phyloP scores from a whole-genome alignment of 2,797 vertebrate species.

The Yasuhikotakia modesta region DNA sequence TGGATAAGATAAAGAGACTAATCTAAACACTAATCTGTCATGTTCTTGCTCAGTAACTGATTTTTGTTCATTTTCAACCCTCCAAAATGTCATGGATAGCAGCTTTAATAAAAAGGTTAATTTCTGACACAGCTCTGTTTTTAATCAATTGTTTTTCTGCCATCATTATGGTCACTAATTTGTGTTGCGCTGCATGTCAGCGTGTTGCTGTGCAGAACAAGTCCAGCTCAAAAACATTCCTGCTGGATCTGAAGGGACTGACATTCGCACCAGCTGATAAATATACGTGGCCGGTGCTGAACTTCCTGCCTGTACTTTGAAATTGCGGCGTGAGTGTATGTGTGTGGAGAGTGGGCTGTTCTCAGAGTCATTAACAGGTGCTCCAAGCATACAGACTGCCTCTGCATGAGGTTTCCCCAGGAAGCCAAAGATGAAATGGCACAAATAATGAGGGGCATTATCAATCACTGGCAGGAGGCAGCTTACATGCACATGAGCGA shows the following conservation, averaged over 20 bases:
- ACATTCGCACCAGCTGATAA: conserved; percentile 25
- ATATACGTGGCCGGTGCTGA: conserved; percentile 15
- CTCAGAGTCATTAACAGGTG: conserved; percentile 62
- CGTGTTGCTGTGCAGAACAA: neutral
- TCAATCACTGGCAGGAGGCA: conserved; percentile 68
- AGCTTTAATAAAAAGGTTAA: neutral
- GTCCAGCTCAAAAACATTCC: neutral
- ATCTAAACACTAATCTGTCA: too few relatives aligned
- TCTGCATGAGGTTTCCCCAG: conserved; percentile 64
- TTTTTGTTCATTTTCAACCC: too few relatives aligned
- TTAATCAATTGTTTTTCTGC: neutral
- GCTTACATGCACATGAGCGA: conserved; percentile 45
- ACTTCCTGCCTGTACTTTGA: conserved; percentile 21
- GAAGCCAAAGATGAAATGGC: conserved; percentile 70
- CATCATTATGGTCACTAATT: neutral
- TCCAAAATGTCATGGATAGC: too few relatives aligned
- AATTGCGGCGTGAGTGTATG: conserved; percentile 28
- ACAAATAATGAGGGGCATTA: conserved; percentile 71
- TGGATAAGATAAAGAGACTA: too few relatives aligned
- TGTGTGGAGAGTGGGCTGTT: conserved; percentile 31
- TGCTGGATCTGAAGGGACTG: conserved; percentile 20
- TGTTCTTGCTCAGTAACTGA: too few relatives aligned
- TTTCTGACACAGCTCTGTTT: neutral
- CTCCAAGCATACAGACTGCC: conserved; percentile 63
- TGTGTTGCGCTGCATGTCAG: neutral